Evolutionary conservation across 1,140 invertebrate species (phyloP).

Genomic region (Pristionchus pacificus): DNA sequence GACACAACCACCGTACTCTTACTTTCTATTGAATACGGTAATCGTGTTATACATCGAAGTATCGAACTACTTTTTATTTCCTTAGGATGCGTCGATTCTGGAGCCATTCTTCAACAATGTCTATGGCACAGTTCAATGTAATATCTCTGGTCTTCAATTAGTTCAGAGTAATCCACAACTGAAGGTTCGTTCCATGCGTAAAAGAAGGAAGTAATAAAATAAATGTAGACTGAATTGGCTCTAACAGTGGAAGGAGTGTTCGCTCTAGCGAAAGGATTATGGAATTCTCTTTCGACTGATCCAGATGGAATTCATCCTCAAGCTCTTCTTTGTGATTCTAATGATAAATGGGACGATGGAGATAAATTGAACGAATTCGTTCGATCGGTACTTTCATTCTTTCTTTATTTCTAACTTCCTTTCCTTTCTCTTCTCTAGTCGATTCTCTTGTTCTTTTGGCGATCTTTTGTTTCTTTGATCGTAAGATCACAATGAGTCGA

Average conservation of each 20-base stretch:
- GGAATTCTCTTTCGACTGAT: not conserved
- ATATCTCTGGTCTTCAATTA: constrained; percentile 53
- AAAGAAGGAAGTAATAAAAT: no score
- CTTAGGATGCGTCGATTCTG: constrained; percentile 46
- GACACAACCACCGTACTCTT: constrained; percentile 49
- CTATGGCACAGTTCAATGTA: constrained; percentile 44
- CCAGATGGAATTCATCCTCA: not conserved
- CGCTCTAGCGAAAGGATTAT: constrained; percentile 38
- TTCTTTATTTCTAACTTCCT: constrained; percentile 8
- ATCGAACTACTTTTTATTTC: constrained; percentile 3
- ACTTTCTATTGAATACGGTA: constrained; percentile 51
- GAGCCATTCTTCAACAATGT: constrained; percentile 47
- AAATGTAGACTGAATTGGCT: constrained; percentile 46
- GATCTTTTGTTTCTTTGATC: not conserved
- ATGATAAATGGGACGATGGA: constrained; percentile 49
- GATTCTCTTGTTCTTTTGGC: constrained; percentile 3
- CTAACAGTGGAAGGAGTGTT: constrained; percentile 49
- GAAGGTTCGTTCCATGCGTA: no score
- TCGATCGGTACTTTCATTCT: constrained; percentile 36
- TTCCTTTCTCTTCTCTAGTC: constrained; percentile 14
- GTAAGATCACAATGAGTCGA: not conserved
- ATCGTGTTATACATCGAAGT: not conserved
- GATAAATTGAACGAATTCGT: constrained; percentile 38
- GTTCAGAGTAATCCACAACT: constrained; percentile 45
- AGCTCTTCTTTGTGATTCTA: constrained; percentile 48